phyloP scores from a whole-genome alignment of 2,888 invertebrate species.

The Apoda limacodes region DNA sequence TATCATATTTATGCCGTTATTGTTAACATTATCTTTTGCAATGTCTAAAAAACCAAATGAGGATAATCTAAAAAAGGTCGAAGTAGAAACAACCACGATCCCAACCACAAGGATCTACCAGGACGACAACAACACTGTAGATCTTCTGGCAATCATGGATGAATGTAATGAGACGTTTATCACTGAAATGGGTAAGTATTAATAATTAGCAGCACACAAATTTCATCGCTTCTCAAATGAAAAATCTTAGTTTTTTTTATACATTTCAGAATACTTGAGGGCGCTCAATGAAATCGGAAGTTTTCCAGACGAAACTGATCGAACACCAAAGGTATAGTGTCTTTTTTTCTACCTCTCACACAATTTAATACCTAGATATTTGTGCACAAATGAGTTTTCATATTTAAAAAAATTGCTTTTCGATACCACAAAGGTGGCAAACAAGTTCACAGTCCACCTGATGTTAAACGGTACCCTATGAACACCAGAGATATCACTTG shows the following conservation, averaged over 20 bases:
- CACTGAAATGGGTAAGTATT: slow-evolving; percentile 57
- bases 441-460: no score
- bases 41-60: slow-evolving; percentile 10
- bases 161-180: slow-evolving; percentile 66
- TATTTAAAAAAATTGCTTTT: no score
- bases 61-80: background rate
- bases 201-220: no score
- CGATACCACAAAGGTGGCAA: no score
- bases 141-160: slow-evolving; percentile 44
- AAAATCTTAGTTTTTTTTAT: no score
- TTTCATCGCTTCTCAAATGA: no score
- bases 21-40: slow-evolving; percentile 13
- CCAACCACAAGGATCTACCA: slow-evolving; percentile 14
- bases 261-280: slow-evolving; percentile 51
- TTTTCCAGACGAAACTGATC: slow-evolving; percentile 67
- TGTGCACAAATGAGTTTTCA: no score
- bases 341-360: no score
- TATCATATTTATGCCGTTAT: slow-evolving; percentile 9
- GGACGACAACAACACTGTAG: slow-evolving; percentile 23
- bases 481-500: no score
- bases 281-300: slow-evolving; percentile 64
- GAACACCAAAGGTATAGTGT: slow-evolving; percentile 70
- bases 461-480: no score
- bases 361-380: no score
- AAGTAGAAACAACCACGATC: background rate